Evolutionary conservation across 2,113 vertebrate genomes (phyloP), one percentile per base, ranked within the genome.

Genomic region (Pagrus major): DNA sequence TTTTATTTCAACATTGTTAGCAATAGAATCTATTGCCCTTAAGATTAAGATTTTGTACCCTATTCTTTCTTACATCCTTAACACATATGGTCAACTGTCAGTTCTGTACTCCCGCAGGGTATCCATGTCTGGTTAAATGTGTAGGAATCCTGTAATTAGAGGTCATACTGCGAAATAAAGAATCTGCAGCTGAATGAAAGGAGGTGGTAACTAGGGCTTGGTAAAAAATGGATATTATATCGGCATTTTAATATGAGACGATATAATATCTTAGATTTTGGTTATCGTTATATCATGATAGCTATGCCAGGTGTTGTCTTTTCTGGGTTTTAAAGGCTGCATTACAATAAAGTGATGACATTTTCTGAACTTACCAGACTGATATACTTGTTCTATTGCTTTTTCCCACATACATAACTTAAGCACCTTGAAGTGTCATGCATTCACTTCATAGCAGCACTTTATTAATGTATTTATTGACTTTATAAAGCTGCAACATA

Each of bases 391-490:
- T n/a, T n/a, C n/a, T n/a, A n/a, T n/a, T n/a, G n/a, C n/a, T n/a
- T n/a, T n/a, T n/a, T n/a, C n/a, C n/a, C n/a, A n/a, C n/a, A n/a
- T n/a, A 39, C 79, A 72, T 25, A 77, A 42, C n/a, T 60, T 52
- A 47, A 72, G 56, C 29, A 35, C 66, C 66, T 60, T 56, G 9
- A 49, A 47, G 33, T 69, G 56, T 69, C 54, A 39, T 75, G 2
- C 10, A 37, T 65, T 77, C 20, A 59, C 76, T 54, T 66, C 3
- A 76, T 80, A 2, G 5, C 55, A 59, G 52, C 39, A 27, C 55
- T 81, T 81, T 51, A 72, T 72, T 70, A 78, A 77, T 4, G 64
- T 14, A n/a, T 68, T 76, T 81, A 68, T 73, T 71, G 44, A 76
- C 52, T 71, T 66, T 58, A 71, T 39, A 59, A 83, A 64, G 76